Conservation (phyloP, 2,113 vertebrate species). For the Oreocharis arfaki region DNA sequence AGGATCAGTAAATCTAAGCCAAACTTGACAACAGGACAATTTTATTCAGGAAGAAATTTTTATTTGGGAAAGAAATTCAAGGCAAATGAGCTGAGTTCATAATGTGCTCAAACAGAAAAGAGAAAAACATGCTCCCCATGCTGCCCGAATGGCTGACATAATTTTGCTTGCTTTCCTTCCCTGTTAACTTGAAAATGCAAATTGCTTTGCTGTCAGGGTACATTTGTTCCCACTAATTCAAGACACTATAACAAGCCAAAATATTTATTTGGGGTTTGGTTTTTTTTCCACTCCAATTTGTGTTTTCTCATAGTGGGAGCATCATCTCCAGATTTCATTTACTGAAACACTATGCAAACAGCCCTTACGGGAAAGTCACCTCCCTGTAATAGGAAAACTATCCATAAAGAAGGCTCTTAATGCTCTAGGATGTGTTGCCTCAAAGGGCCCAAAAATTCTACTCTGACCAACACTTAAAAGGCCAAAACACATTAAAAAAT, state of each 20-base stretch:
- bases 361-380: constrained; percentile 13
- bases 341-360: constrained; percentile 27
- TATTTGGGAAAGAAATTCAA: constrained; percentile 1
- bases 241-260: constrained; percentile 20
- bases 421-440: background rate
- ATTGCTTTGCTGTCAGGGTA: constrained; percentile 34
- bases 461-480: background rate
- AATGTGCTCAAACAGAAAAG: background rate
- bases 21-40: background rate
- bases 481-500: background rate
- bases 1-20: constrained; percentile 13
- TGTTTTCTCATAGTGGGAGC: constrained; percentile 20
- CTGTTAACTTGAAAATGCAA: constrained; percentile 29
- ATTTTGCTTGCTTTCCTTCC: constrained; percentile 31
- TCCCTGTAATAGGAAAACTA: background rate
- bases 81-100: background rate
- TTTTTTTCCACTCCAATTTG: constrained; percentile 12
- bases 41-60: background rate
- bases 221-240: constrained; percentile 42
- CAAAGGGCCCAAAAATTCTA: background rate
- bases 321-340: constrained; percentile 1
- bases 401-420: background rate
- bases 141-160: background rate
- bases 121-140: background rate
- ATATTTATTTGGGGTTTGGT: background rate